A percentile compares a stretch with the other conserved stretches of the same genome.
These are phyloP conservation scores for Drosophila fuyamai DNA, from an alignment of 1,140 invertebrate species.

Conservation along the genomic window DNA sequence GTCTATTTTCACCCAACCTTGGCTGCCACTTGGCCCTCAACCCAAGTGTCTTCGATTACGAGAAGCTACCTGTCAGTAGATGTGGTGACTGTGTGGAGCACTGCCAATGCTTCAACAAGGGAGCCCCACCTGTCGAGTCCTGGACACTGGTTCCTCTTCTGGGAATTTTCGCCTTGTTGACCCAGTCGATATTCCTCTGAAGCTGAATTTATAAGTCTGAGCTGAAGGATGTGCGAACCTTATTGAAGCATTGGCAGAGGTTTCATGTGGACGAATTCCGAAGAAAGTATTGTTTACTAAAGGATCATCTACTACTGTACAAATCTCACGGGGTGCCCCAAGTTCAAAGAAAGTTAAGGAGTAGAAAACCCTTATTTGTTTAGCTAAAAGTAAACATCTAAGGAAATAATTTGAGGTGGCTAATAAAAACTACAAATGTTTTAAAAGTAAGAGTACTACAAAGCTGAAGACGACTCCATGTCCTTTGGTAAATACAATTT, in stretches of 20 bases:
- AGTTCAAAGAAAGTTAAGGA: not conserved
- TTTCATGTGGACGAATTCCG: constrained; percentile 5
- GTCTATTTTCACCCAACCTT: constrained; percentile 26
- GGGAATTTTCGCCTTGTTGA: not conserved
- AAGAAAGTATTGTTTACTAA: not conserved
- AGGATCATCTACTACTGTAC: not conserved
- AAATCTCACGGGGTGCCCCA: not conserved
- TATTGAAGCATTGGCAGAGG: constrained; percentile 5
- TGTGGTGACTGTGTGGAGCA: constrained; percentile 13
- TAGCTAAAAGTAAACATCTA: constrained; percentile 20
- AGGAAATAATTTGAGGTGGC: constrained; percentile 47
- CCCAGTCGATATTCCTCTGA: not conserved
- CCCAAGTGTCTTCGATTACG: not conserved
- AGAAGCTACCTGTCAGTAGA: not conserved
- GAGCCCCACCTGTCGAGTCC: not conserved
- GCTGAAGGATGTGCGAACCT: not conserved
- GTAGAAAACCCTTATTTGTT: not conserved
- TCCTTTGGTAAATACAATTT: constrained; percentile 57
- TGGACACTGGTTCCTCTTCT: not conserved
- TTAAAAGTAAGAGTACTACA: not conserved
- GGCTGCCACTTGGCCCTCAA: constrained; percentile 43
- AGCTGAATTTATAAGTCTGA: not conserved
- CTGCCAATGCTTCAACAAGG: constrained; percentile 6
- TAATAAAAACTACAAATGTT: constrained; percentile 25
- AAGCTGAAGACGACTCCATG: not conserved